Evolutionary conservation across 2,113 vertebrate species (phyloP), one percentile per base, ranked within the genome.

Genomic region (Muntiacus reevesi): DNA sequence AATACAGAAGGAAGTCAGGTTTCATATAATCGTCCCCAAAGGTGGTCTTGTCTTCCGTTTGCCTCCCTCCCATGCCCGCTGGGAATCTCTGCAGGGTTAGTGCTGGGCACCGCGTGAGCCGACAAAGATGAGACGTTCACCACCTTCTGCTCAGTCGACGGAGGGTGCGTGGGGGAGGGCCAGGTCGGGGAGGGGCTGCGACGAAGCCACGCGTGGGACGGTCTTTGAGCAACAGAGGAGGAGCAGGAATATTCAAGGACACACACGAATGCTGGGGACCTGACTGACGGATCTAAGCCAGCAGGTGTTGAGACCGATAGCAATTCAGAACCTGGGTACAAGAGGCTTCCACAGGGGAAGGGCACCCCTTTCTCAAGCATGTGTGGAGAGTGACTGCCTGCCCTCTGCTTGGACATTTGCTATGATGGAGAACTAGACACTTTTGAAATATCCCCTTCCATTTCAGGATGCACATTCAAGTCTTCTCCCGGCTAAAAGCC

Each of bases 21-120:
- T 98, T 98, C 96, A 97, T 98, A 96, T 96, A 98, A 98, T 98
- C 98, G 97, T 98, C 98, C 98, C 98, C 74, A 87, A 96, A 97
- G 36, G 36, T 27, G 89, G 97, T 97, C 59, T 8, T 4, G 62
- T 33, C 45, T 43, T 25, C 85, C 36, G 36, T 7, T 12, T 1
- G 1, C 23, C 28, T 19, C 0, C 14, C n/a, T 16, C 28, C 50
- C 21, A 5, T 3, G 10, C 0, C 6, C 5, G n/a, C 40, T 54
- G 1, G 25, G 7, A 7, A 7, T 19, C 15, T 6, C 1, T 0
- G 4, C 19, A 50, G 45, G 60, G 12, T 43, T 52, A 1, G 2
- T 7, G 8, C 21, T 11, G 7, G 6, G 45, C 14, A 0, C 21
- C 8, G 30, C 78, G 30, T 1, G 16, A n/a, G 1, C 12, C 27